A percentile compares a stretch with the other conserved stretches of the same genome.
Conservation (phyloP, 2,797 vertebrate species). For the Enteromius treurensis region DNA sequence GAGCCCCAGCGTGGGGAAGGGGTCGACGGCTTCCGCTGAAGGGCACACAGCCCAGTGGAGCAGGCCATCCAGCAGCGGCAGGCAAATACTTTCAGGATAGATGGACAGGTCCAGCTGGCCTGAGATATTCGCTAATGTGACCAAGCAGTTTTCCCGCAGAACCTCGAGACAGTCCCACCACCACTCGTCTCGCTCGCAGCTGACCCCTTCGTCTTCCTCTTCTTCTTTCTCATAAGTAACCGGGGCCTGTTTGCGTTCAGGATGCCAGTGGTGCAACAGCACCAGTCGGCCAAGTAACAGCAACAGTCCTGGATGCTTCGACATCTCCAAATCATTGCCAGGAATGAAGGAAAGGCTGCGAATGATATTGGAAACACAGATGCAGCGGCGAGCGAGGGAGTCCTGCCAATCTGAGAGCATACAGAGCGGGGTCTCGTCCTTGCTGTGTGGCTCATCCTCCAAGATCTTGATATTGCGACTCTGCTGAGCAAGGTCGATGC, state of each 20-base stretch:
- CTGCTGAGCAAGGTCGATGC: constrained; percentile 82
- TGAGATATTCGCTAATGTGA: constrained; percentile 97
- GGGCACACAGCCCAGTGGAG: constrained; percentile 99
- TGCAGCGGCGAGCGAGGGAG: constrained; percentile 90
- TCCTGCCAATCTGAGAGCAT: constrained; percentile 96
- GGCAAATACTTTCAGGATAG: constrained; percentile 96
- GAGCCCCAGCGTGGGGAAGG: constrained; percentile 93
- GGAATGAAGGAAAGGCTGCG: constrained; percentile 97
- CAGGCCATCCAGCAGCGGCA: constrained; percentile 95
- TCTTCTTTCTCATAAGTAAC: constrained; percentile 98
- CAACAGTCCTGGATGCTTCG: constrained; percentile 94
- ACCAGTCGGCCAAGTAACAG: constrained; percentile 93
- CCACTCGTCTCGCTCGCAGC: constrained; percentile 95
- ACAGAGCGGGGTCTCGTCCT: constrained; percentile 94
- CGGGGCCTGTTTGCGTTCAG: constrained; percentile 93
- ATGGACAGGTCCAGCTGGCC: constrained; percentile 97
- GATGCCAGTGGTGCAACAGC: constrained; percentile 95
- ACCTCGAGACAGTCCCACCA: constrained; percentile 99
- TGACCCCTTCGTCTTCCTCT: constrained; percentile 92
- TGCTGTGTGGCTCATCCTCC: constrained; percentile 97
- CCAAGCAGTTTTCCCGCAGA: constrained; percentile 94
- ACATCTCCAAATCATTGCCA: constrained; percentile 96
- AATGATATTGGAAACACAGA: constrained; percentile 97
- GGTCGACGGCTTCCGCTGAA: constrained; percentile 96
- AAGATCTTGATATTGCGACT: constrained; percentile 89